Evolutionary conservation across 1,140 invertebrate species (phyloP).

Genomic region (Ooceraea biroi): DNA sequence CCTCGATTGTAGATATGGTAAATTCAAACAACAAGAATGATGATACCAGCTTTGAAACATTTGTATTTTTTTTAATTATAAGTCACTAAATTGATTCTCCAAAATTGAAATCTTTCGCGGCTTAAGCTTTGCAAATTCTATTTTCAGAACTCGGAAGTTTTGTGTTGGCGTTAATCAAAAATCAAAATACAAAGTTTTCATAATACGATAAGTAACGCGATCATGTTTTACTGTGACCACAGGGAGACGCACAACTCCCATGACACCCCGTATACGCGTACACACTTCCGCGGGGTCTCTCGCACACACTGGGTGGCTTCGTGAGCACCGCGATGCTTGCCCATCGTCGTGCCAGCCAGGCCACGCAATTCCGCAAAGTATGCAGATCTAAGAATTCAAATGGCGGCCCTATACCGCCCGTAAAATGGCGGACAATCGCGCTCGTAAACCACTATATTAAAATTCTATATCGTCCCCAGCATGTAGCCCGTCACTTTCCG

Average conservation of each 20-base stretch:
- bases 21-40: slow-evolving; percentile 17
- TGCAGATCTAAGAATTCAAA: slow-evolving; percentile 87
- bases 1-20: not conserved
- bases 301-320: not conserved
- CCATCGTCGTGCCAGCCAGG: slow-evolving; percentile 73
- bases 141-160: not conserved
- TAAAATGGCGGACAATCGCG: slow-evolving; percentile 86
- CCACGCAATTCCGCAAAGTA: slow-evolving; percentile 85
- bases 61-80: not conserved
- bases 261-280: slow-evolving; percentile 3
- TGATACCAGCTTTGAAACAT: not conserved
- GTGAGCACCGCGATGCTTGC: slow-evolving; percentile 34
- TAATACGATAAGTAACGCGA: not conserved
- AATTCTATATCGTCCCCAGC: slow-evolving; percentile 84
- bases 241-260: not conserved
- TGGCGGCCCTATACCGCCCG: slow-evolving; percentile 82
- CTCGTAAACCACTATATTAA: slow-evolving; percentile 87
- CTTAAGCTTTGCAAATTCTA: not conserved
- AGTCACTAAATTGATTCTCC: not conserved
- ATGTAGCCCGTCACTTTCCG: slow-evolving; percentile 43
- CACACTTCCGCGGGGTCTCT: not conserved
- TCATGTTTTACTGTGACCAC: not conserved
- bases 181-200: not conserved
- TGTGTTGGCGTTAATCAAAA: not conserved
- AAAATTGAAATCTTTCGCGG: not conserved